Conservation (phyloP, 2,888 invertebrate genomes). For the Drosophila testacea region DNA sequence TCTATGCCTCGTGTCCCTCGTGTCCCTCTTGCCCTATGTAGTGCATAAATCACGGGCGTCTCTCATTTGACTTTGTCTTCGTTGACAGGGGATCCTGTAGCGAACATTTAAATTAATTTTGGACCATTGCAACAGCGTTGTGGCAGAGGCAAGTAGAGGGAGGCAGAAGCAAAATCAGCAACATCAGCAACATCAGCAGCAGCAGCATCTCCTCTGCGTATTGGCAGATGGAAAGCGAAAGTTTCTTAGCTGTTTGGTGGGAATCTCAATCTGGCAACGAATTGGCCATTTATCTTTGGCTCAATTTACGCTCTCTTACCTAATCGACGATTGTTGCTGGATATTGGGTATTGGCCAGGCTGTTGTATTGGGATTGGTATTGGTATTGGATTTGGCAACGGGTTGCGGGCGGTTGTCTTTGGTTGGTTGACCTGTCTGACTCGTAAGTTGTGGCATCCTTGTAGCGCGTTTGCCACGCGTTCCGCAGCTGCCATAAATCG, state of each 20-base stretch:
- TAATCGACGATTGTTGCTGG: constrained; percentile 48
- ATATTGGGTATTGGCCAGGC: constrained; percentile 12
- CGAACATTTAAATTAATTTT: constrained; percentile 62
- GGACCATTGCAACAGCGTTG: constrained; percentile 27
- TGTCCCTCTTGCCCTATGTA: not conserved
- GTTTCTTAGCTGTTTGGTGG: constrained; percentile 62
- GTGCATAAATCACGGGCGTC: constrained; percentile 42
- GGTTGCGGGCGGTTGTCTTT: constrained; percentile 18
- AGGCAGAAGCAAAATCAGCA: not conserved
- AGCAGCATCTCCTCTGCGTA: constrained; percentile 42
- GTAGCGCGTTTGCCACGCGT: constrained; percentile 69
- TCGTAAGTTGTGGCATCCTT: constrained; percentile 65
- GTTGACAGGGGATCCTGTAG: constrained; percentile 49
- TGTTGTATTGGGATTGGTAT: not conserved
- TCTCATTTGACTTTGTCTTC: constrained; percentile 37
- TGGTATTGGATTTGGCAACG: not conserved
- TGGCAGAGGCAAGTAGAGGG: not conserved
- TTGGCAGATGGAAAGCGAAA: constrained; percentile 67
- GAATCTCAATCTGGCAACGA: constrained; percentile 69
- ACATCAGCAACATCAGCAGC: not conserved
- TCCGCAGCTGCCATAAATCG: constrained; percentile 68
- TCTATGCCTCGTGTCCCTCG: not conserved
- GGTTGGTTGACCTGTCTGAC: constrained; percentile 42
- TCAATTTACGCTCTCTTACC: constrained; percentile 68
- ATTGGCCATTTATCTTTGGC: constrained; percentile 70